A percentile compares a stretch with the other conserved stretches of the same genome.
Conservation (phyloP, 2,113 vertebrate species). For the Percina caprodes region DNA sequence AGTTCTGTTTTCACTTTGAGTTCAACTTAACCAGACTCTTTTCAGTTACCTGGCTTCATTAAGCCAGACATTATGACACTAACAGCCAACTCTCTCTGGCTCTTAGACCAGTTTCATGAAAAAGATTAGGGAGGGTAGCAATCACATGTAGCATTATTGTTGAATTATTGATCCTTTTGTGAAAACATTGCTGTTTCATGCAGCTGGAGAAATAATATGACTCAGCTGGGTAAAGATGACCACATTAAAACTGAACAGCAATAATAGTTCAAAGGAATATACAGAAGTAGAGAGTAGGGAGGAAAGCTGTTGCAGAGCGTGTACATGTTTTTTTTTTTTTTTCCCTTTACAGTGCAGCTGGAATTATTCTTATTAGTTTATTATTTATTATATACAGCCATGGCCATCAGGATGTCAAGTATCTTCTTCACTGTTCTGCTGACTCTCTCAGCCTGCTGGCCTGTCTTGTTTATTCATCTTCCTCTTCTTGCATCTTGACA, state of each 20-base stretch:
- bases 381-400: constrained; percentile 20
- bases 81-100: neutral
- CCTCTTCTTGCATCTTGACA: constrained; percentile 34
- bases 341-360: constrained; percentile 9
- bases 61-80: neutral
- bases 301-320: neutral
- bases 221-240: constrained; percentile 13
- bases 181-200: constrained; percentile 3
- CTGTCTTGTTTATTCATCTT: constrained; percentile 53
- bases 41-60: constrained; percentile 17
- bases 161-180: constrained; percentile 20
- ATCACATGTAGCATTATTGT: neutral
- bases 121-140: neutral
- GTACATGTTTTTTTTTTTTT: neutral
- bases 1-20: neutral
- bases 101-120: neutral
- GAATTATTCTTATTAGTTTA: neutral
- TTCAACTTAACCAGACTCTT: neutral
- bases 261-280: neutral
- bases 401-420: constrained; percentile 51
- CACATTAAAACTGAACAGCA: neutral
- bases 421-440: constrained; percentile 39
- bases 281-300: neutral
- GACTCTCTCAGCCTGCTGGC: constrained; percentile 36
- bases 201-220: constrained; percentile 17